Evolutionary conservation across 2,888 invertebrate genomes (phyloP), one percentile per base, ranked within the genome.

Genomic region (Epirrhoe alternata): DNA sequence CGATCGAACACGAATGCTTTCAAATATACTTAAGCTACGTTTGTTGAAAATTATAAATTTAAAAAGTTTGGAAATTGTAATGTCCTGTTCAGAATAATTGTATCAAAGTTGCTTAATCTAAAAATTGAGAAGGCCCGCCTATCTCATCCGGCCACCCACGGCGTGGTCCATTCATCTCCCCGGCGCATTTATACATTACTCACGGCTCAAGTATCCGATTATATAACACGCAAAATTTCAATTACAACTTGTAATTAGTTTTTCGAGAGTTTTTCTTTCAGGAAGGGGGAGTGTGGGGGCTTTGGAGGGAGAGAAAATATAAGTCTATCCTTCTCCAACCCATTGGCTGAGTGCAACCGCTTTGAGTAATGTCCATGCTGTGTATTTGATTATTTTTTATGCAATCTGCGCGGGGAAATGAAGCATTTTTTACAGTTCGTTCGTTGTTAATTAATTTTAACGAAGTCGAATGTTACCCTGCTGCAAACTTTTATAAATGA

Each of bases 181-280:
- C 82, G 81, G 84, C 89, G 90, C 90, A 92, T 93, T 92, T 92
- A 91, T 92, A 92, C 90, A 92, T 92, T 92, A 92, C 92, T 91
- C 92, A 90, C 90, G 90, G 90, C 91, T 91, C 93, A 93, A 93
- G 92, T 93, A 93, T 93, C 92, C 93, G 93, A 93, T 94, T 93
- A 93, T 94, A 90, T 94, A 94, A 93, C 93, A 94, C 93, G 94
- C 93, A 93, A 94, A 94, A 94, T 94, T 94, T 94, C 94, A 94
- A 94, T 94, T 94, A 94, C 93, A 94, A 94, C 87, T 94, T 94
- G 93, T 94, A 94, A 94, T 94, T 94, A 94, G 94, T 94, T 94
- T 94, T 94, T 93, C 89, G 93, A 92, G 94, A 93, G 93, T 94
- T 94, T 94, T 93, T 93, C 93, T 94, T 93, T 92, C 91, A 88